Evolutionary conservation across 2,888 invertebrate species (phyloP), one percentile per base, ranked within the genome.

Genomic region (Endotricha flammealis): DNA sequence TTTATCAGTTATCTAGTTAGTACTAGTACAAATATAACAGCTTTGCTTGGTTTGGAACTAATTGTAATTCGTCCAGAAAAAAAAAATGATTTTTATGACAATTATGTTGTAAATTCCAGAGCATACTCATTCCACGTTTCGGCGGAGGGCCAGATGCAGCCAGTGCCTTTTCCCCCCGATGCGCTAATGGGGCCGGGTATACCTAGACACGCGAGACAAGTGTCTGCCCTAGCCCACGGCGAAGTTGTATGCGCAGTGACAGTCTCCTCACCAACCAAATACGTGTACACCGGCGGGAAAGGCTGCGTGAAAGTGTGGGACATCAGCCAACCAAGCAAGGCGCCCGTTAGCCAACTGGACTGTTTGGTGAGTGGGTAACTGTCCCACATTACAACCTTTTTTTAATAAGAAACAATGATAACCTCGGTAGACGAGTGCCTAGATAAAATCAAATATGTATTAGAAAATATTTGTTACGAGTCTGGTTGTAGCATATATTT

Each of bases 261-360:
- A 41, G 97, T 98, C 61, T 95, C 96, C 44, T 95, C 95, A 78
- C 95, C 96, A 41, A 95, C 95, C 33, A 95, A 95, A 72, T 94
- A 95, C 80, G 95, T 96, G 32, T 98, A 97, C 88, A 98, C 98
- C 2, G 98, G 97, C 29, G 97, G 97, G 56, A 97, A 97, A 83
- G 97, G 98, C 44, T 96, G 97, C 83, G 98, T 98, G 53, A 98
- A 98, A 83, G 96, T 98, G 41, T 97, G 97, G 97, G 97, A 97
- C 83, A 96, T 97, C 76, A 93, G 94, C 78, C 95, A 95, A 70
- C 94, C 95, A 14, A 93, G 92, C 44, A 95, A 95, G 73, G 93
- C 91, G 58, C 95, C 96, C 34, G 94, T 97, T 45, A 95, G 95
- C 44, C 96, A 96, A 71, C 88, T 97, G 50, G 96, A 97, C 80